These are phyloP conservation scores for Temnothorax rugatulus DNA, from an alignment of 2,888 invertebrate genomes.

Conservation along the genomic window DNA sequence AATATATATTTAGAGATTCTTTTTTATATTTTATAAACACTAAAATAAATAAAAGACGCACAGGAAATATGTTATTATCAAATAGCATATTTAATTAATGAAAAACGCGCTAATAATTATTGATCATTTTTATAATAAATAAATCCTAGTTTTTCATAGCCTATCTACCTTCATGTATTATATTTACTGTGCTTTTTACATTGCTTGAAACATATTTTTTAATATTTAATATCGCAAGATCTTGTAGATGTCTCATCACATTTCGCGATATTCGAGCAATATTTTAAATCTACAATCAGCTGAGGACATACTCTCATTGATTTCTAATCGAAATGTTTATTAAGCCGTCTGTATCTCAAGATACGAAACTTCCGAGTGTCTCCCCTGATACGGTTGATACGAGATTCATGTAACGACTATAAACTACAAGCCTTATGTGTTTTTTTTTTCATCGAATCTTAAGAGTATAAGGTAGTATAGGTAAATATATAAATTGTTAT, in stretches of 20 bases:
- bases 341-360: neutral
- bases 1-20: neutral
- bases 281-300: neutral
- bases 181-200: too few species aligned
- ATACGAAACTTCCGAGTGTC: neutral
- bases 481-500: conserved; percentile 40
- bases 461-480: neutral
- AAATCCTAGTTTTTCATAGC: neutral
- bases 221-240: neutral
- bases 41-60: neutral
- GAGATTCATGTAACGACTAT: neutral
- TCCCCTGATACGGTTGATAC: neutral
- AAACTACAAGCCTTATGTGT: neutral
- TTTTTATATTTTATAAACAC: neutral
- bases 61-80: neutral
- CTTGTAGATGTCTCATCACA: neutral
- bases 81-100: neutral
- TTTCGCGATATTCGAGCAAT: neutral
- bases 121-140: neutral
- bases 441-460: neutral
- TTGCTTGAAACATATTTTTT: neutral
- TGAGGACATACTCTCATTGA: neutral
- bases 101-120: neutral
- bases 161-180: neutral
- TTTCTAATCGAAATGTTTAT: conserved; percentile 3